phyloP scores from a whole-genome alignment of 2,797 vertebrate species.

The Anomalospiza imberbis region DNA sequence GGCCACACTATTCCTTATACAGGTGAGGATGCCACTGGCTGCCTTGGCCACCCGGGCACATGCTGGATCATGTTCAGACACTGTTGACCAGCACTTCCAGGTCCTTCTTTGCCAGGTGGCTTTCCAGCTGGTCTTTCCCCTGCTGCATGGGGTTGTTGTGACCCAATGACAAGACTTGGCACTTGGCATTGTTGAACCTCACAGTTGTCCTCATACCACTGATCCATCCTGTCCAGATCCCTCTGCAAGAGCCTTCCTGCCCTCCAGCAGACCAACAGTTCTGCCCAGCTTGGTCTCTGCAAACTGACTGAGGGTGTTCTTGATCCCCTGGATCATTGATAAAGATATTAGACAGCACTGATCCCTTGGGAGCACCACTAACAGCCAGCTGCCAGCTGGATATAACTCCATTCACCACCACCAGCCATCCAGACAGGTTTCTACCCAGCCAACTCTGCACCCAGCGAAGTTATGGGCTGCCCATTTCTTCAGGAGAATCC shows the following conservation, averaged over 20 bases:
- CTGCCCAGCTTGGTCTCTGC: rapidly evolving
- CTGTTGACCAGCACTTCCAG: too few relatives aligned
- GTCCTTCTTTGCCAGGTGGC: background rate
- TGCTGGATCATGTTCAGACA: background rate
- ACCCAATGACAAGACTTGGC: background rate
- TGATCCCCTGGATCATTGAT: background rate
- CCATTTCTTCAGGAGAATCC: background rate
- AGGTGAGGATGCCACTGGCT: background rate
- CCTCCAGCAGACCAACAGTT: background rate
- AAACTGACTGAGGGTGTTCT: background rate
- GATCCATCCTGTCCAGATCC: background rate
- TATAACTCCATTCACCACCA: background rate
- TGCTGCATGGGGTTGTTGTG: background rate
- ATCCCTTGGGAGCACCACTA: background rate
- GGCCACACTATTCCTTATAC: background rate
- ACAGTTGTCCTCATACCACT: background rate
- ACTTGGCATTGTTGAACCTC: background rate
- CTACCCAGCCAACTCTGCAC: background rate
- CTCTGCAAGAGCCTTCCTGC: background rate
- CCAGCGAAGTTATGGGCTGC: background rate
- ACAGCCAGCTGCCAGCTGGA: background rate
- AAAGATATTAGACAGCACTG: background rate
- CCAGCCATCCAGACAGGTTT: background rate
- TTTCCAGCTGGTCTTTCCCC: background rate
- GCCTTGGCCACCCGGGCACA: background rate